Evolutionary conservation across 2,113 vertebrate species (phyloP), one percentile per base, ranked within the genome.

Genomic region (Paracanthobrama guichenoti): DNA sequence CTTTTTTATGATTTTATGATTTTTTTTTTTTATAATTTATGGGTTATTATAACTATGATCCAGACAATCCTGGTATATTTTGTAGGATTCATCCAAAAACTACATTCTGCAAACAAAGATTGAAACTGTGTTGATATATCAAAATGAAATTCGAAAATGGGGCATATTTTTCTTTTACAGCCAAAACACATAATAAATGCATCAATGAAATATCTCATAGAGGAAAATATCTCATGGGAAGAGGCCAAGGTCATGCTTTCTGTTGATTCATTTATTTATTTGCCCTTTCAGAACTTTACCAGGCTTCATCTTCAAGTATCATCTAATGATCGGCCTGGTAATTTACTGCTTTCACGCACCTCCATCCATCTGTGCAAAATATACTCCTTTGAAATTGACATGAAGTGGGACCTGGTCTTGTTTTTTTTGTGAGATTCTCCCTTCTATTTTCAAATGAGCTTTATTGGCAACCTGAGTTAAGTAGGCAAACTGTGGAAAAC

Each of bases 301-400:
- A 4, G 26, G 87, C 92, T 93, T 90, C 79, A 89, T 90, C 87
- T 88, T 64, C 76, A 69, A 3, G 89, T 88, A 86, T 89, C 82
- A 88, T 89, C 83, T 82, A 82, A 89, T 88, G 85, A 89, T 90
- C 83, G 74, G 90, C 89, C 85, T 83, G 81, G 89, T 87, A 86
- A 89, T 89, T 91, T 91, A 89, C 87, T 84, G 55, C 42, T 28
- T 44, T 26, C 22, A 74, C 81, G 22, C 62, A 20, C 8, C 67
- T 67, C 35, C 89, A 89, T 89, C 60, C 22, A 46, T 91, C 89
- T 88, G 48, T 59, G 74, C 28, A 18, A 77, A 22, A 42, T 9
- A 57, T 57, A 3, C 11, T 24, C 9, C 10, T 60, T 53, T 53
- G 3, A 22, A 39, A 46, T 22, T 24, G 11, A n/a, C 1, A 11